phyloP scores from a whole-genome alignment of 2,888 invertebrate genomes.

The Melangyna quadrimaculata region DNA sequence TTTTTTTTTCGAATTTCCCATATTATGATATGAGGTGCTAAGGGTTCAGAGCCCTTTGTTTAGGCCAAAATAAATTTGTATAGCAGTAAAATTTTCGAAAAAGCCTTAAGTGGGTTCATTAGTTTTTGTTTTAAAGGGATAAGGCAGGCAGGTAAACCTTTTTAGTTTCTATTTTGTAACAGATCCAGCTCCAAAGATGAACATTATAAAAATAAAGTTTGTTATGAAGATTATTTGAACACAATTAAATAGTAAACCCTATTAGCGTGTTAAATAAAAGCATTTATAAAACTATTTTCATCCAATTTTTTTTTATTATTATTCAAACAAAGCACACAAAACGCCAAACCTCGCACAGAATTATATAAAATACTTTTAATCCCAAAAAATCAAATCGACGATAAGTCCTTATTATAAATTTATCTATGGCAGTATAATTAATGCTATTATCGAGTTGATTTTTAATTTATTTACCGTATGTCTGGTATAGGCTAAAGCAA shows the following conservation, averaged over 20 bases:
- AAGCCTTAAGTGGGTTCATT: too few species aligned
- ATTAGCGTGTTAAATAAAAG: not conserved
- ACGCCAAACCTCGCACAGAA: not conserved
- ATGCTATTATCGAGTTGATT: conserved; percentile 72
- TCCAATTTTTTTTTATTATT: not conserved
- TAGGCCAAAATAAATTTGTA: too few species aligned
- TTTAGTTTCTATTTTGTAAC: too few species aligned
- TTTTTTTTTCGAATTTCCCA: too few species aligned
- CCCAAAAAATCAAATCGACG: conserved; percentile 64
- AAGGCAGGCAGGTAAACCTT: too few species aligned
- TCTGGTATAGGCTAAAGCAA: conserved; percentile 46
- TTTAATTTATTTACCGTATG: conserved; percentile 71
- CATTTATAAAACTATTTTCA: not conserved
- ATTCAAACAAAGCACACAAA: not conserved
- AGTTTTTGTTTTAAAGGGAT: too few species aligned
- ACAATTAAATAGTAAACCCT: not conserved
- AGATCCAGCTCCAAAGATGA: too few species aligned
- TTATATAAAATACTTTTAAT: conserved; percentile 1
- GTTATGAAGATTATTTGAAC: not conserved
- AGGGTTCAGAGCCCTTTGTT: too few species aligned
- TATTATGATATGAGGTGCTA: too few species aligned
- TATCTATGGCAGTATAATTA: conserved; percentile 68
- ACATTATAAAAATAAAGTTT: too few species aligned
- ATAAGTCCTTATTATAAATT: conserved; percentile 71
- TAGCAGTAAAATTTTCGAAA: too few species aligned